Evolutionary conservation across 2,797 vertebrate genomes (phyloP).

Genomic region (Periparus ater): DNA sequence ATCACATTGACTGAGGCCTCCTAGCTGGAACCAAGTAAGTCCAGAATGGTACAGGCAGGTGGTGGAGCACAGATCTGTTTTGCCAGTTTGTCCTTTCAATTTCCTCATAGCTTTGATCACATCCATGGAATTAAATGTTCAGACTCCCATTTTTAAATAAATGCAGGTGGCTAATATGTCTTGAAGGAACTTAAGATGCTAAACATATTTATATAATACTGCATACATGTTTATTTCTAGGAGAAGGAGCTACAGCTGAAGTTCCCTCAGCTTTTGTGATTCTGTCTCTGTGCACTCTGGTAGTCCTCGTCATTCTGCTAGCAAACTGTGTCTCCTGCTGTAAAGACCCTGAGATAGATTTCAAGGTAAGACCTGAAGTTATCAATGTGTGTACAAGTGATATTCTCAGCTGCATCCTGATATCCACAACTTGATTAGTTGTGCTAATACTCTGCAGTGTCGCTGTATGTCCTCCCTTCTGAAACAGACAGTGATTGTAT

Average conservation of each 20-base stretch:
- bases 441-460: not conserved
- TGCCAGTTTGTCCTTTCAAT: not conserved
- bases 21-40: not conserved
- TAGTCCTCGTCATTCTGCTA: slow-evolving; percentile 83
- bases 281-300: slow-evolving; percentile 83
- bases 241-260: slow-evolving; percentile 73
- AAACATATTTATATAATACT: not conserved
- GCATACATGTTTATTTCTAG: slow-evolving; percentile 56
- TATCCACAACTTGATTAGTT: not conserved
- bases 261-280: slow-evolving; percentile 77
- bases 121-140: not conserved
- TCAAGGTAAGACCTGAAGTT: slow-evolving; percentile 85
- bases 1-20: not conserved
- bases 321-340: slow-evolving; percentile 94
- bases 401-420: not conserved
- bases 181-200: not conserved
- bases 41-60: not conserved
- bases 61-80: not conserved
- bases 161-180: not conserved
- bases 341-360: slow-evolving; percentile 95
- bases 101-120: not conserved
- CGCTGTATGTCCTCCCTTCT: not conserved
- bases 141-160: not conserved
- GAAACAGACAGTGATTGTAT: not conserved
- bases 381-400: not conserved